A percentile compares a stretch with the other conserved stretches of the same genome.
Evolutionary conservation across 2,113 vertebrate species (phyloP).

Genomic region (Perca flavescens): DNA sequence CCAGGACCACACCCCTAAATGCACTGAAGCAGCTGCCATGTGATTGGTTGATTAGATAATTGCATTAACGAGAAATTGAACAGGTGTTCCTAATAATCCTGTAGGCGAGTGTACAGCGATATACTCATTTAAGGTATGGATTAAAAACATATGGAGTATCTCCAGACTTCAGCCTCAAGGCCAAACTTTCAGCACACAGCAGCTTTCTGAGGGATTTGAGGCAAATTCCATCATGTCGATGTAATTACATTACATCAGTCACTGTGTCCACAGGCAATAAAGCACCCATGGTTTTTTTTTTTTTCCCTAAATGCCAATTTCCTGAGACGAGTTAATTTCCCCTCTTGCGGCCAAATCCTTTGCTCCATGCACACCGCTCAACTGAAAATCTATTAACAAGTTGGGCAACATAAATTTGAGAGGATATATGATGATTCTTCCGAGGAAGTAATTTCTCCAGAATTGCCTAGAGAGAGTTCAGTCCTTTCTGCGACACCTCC

Average conservation of each 20-base stretch:
- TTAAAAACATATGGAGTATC: conserved; percentile 31
- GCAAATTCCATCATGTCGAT: conserved; percentile 19
- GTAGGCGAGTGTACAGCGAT: too few species aligned
- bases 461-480: background rate
- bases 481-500: background rate
- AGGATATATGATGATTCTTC: background rate
- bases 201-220: conserved; percentile 17
- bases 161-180: conserved; percentile 28
- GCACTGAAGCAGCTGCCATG: too few species aligned
- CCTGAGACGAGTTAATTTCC: conserved; percentile 25
- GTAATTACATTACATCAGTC: conserved; percentile 43
- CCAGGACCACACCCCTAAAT: too few species aligned
- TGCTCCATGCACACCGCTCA: background rate
- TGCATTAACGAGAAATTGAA: too few species aligned
- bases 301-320: conserved; percentile 41
- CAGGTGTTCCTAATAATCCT: too few species aligned
- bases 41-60: too few species aligned
- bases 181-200: conserved; percentile 10
- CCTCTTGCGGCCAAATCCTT: background rate
- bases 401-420: background rate
- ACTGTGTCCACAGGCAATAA: conserved; percentile 9
- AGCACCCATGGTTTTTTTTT: conserved; percentile 36
- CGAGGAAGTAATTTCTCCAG: background rate
- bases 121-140: conserved; percentile 11
- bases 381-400: conserved; percentile 26